phyloP scores from a whole-genome alignment of 2,888 invertebrate genomes.

The Patella depressa region DNA sequence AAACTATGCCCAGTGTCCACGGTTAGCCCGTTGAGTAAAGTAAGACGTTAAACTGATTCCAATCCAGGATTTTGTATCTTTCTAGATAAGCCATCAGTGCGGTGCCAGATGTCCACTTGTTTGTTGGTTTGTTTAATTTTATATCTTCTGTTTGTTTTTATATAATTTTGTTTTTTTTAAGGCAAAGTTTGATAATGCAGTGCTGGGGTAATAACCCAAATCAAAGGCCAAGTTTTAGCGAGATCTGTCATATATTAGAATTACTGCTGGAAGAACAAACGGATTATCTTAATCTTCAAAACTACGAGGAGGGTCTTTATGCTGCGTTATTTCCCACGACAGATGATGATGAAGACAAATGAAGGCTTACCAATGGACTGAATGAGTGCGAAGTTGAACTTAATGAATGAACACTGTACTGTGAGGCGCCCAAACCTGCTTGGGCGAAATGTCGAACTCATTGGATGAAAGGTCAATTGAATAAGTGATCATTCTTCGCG shows the following conservation, averaged over 20 bases:
- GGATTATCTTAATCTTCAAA: conserved; percentile 84
- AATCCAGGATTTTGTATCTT: not conserved
- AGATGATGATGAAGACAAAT: not conserved
- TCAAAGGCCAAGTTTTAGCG: conserved; percentile 87
- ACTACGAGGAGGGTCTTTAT: conserved; percentile 42
- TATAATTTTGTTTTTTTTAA: conserved; percentile 29
- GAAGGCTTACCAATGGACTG: too few species aligned
- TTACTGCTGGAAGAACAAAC: conserved; percentile 89
- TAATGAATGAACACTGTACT: too few species aligned
- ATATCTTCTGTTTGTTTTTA: too few species aligned
- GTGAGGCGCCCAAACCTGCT: too few species aligned
- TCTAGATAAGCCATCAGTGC: not conserved
- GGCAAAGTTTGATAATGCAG: conserved; percentile 93
- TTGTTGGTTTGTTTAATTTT: too few species aligned
- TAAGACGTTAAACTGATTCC: not conserved
- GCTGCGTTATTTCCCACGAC: conserved; percentile 29
- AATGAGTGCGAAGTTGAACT: too few species aligned
- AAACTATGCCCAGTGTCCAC: too few species aligned
- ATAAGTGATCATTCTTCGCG: too few species aligned
- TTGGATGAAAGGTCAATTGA: too few species aligned
- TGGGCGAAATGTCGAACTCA: too few species aligned
- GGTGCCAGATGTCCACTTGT: too few species aligned
- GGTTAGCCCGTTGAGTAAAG: too few species aligned
- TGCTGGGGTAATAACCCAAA: conserved; percentile 92
- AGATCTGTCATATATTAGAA: conserved; percentile 86